Evolutionary conservation across 2,888 invertebrate species (phyloP), one percentile per base, ranked within the genome.

Genomic region (Andrena hattorfiana): DNA sequence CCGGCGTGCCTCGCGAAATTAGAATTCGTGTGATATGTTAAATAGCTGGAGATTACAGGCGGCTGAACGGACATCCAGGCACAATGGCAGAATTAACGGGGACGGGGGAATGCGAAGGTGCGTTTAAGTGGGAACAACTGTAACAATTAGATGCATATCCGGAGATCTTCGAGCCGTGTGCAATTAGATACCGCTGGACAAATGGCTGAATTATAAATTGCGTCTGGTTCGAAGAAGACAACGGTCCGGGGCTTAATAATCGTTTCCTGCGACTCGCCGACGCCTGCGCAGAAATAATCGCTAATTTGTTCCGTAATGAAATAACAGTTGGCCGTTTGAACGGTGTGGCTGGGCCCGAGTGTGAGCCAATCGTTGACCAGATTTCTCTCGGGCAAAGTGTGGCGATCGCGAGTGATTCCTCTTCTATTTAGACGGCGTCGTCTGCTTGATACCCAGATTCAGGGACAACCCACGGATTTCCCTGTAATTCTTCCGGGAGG

Each of bases 231-330:
- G 85, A 86, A 85, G 77, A 85, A 85, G 83, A 83, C 83, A 84
- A 88, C 89, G 86, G 84, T 54, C 82, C 82, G 64, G 78, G 72
- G 85, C 89, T 92, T 92, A 92, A 92, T 90, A 90, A 91, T 91
- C 87, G 84, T 87, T 92, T 93, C 93, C 93, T 91, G 92, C 81
- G 81, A 77, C n/a, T 54, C 30, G 59, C 60, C 71, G 79, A 86
- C 81, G 83, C 82, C 77, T 81, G 81, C 79, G 73, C 78, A 79
- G 71, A 62, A 81, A 81, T 78, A 73, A 81, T 83, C 69, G 76
- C 56, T 73, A 76, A 77, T 83, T 76, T 54, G 66, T 81, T 67
- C 64, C 81, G 68, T 81, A 88, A 90, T 87, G 74, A 87, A 82
- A 85, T 87, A 87, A 89, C 85, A 76, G 64, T 63, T 80, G 42